Evolutionary conservation across 2,797 vertebrate species (phyloP).

Genomic region (Malacoraja senta): DNA sequence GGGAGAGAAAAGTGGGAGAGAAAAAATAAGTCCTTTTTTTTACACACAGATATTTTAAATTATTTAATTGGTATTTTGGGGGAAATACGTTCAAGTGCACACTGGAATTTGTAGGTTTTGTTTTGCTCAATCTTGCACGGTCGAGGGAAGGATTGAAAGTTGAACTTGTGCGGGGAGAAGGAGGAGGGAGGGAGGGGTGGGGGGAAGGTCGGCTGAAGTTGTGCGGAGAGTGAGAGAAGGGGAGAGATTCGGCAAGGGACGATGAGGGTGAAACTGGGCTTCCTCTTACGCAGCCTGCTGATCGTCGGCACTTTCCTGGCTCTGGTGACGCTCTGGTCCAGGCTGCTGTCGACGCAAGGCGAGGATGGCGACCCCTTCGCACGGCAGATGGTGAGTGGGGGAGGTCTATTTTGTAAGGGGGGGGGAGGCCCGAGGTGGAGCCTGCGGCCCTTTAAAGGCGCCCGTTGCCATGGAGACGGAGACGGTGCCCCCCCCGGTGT

Average conservation of each 20-base stretch:
- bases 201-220: conserved; percentile 46
- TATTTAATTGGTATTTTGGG: too few relatives aligned
- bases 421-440: conserved; percentile 37
- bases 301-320: conserved; percentile 75
- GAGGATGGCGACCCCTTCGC: conserved; percentile 60
- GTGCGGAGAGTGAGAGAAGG: background rate
- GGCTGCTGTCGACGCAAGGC: conserved; percentile 66
- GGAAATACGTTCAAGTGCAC: too few relatives aligned
- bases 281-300: conserved; percentile 75
- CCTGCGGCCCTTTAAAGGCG: background rate
- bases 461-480: conserved; percentile 27
- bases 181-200: conserved; percentile 49
- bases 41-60: too few relatives aligned
- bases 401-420: background rate
- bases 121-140: too few relatives aligned
- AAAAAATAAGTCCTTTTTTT: background rate
- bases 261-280: conserved; percentile 85
- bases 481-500: too few relatives aligned
- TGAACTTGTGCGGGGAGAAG: background rate
- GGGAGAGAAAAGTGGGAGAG: background rate
- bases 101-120: too few relatives aligned
- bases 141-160: background rate
- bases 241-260: conserved; percentile 3
- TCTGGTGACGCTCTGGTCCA: conserved; percentile 80
- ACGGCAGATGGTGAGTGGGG: conserved; percentile 55